Evolutionary conservation across 2,888 invertebrate species (phyloP), one percentile per base, ranked within the genome.

Genomic region (Apamea epomidion): DNA sequence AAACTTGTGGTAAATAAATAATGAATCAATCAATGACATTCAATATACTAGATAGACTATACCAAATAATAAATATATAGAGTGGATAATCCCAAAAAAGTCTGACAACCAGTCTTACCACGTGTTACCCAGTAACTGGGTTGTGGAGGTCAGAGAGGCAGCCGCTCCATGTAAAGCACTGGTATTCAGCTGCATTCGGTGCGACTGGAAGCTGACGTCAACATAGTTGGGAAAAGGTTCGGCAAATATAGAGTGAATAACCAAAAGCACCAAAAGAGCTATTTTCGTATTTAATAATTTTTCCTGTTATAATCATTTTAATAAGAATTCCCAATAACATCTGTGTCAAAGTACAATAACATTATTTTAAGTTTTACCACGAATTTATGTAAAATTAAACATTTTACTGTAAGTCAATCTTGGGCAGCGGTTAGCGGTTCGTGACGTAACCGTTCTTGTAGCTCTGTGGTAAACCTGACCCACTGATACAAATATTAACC

Each of bases 401-500:
- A 81, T 60, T 82, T 84, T 72, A 62, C 67, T 79, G 78, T 82
- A 78, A 82, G 73, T 64, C 73, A 48, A 81, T 87, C 76, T 74
- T 62, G 62, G 25, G 67, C 74, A 65, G 81, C 68, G 81, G 89
- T 83, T 80, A 37, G 79, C 73, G 82, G 87, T 85, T 80, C 67
- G 29, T 89, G 89, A 89, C 80, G 90, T 82, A 90, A 90, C 70
- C 75, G 78, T 81, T 81, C 73, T 51, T 32, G 78, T 80, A 82
- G 74, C 76, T 67, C 75, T 87, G 87, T 85, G 86, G 90, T 88
- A 81, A 80, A 80, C 68, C 32, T 86, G 90, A 89, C 91, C 90
- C 84, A 88, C 83, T 87, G 82, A 75, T 73, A 82, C 77, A 71
- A 81, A 76, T 83, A 82, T 84, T 37, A 87, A 89, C 69, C 51